Evolutionary conservation across 2,113 vertebrate species (phyloP).

Genomic region (Pongo abelii): DNA sequence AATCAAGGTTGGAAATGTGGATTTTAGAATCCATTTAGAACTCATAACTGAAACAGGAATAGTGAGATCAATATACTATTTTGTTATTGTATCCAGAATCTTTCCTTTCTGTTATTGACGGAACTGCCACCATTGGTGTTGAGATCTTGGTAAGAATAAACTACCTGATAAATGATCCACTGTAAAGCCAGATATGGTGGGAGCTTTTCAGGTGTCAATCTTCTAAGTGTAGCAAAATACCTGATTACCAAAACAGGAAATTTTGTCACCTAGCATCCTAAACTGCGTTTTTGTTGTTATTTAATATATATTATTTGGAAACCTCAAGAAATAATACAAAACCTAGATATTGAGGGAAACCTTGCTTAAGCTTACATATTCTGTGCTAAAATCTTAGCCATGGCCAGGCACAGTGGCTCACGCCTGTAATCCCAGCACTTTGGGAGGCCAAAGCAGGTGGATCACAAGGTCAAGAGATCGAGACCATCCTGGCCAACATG

Average conservation of each 20-base stretch:
- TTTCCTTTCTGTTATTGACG: neutral
- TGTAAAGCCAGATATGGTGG: neutral
- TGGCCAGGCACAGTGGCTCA: too few species aligned
- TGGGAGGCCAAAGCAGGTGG: too few species aligned
- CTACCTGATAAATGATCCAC: neutral
- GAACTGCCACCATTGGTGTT: neutral
- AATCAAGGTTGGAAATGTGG: neutral
- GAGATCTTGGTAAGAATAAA: neutral
- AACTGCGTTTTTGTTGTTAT: too few species aligned
- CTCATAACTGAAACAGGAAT: neutral
- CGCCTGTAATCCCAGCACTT: too few species aligned
- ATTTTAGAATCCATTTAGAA: neutral
- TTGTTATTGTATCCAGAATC: neutral
- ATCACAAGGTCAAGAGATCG: too few species aligned
- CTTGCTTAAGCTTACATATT: neutral
- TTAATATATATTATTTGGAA: neutral
- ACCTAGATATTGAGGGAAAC: neutral
- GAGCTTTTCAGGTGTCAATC: neutral
- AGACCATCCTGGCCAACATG: too few species aligned
- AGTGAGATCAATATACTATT: neutral
- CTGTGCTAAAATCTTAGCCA: neutral
- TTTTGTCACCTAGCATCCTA: neutral
- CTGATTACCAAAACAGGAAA: neutral
- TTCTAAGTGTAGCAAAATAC: neutral
- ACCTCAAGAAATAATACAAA: constrained; percentile 30